Evolutionary conservation across 2,113 vertebrate species (phyloP).

Genomic region (Muscicapa adusta): DNA sequence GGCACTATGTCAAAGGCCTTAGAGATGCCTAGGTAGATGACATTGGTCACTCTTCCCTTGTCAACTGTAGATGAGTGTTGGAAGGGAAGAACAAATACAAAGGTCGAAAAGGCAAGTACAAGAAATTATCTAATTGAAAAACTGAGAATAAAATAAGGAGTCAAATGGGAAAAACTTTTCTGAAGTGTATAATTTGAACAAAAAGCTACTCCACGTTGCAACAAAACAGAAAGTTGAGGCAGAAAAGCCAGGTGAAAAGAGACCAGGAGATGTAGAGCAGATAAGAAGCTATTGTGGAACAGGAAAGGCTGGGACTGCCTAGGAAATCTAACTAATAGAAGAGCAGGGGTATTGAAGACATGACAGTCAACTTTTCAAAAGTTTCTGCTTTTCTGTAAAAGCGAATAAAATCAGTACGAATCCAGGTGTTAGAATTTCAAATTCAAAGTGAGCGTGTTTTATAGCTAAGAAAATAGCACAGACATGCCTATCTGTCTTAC

Average conservation of each 20-base stretch:
- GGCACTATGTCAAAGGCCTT: background rate
- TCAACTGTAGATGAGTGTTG: rapidly evolving
- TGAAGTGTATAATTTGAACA: background rate
- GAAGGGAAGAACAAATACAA: background rate
- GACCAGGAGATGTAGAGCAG: background rate
- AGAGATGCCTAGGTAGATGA: background rate
- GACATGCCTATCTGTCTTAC: background rate
- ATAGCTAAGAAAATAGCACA: background rate
- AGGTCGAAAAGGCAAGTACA: background rate
- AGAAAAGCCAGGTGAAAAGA: background rate
- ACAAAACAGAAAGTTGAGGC: background rate
- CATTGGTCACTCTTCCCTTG: background rate
- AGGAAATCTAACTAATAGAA: background rate
- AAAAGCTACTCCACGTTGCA: background rate
- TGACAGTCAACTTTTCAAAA: background rate
- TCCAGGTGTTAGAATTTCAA: background rate
- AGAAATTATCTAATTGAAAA: background rate
- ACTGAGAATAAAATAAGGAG: background rate
- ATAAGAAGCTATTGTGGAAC: background rate
- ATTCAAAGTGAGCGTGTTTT: background rate
- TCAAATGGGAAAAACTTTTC: background rate
- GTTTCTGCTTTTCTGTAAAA: background rate
- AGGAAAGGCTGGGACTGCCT: background rate
- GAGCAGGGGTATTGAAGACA: background rate
- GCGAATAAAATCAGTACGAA: background rate